A percentile compares a stretch with the other conserved stretches of the same genome.
phyloP scores from a whole-genome alignment of 2,888 invertebrate genomes.

The Rotaria macrura region DNA sequence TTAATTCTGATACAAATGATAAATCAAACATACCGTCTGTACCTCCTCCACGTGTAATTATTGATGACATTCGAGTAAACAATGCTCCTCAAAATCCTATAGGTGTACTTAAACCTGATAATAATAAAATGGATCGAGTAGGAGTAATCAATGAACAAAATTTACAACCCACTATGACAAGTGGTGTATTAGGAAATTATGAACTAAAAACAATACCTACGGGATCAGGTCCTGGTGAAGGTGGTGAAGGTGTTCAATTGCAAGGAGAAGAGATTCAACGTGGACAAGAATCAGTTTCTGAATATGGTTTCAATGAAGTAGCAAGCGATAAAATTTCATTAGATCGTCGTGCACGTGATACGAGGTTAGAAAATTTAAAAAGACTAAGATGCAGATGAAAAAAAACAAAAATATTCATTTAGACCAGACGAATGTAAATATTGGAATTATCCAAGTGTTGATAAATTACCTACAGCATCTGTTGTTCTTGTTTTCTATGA shows the following conservation, averaged over 20 bases:
- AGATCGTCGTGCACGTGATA: slow-evolving; percentile 78
- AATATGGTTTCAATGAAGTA: slow-evolving; percentile 95
- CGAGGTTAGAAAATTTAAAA: no score
- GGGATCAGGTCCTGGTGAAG: slow-evolving; percentile 39
- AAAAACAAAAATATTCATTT: no score
- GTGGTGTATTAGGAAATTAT: slow-evolving; percentile 60
- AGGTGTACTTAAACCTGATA: background rate
- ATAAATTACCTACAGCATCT: slow-evolving; percentile 70
- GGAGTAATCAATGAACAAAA: background rate
- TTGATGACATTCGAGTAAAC: background rate
- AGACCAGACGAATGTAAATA: slow-evolving; percentile 77
- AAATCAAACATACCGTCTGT: background rate
- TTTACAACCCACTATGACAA: slow-evolving; percentile 41
- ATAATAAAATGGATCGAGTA: background rate
- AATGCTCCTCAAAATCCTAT: background rate
- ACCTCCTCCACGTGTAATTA: background rate
- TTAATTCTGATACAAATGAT: background rate
- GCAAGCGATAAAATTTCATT: slow-evolving; percentile 89
- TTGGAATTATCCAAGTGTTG: slow-evolving; percentile 67
- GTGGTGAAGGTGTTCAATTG: slow-evolving; percentile 63
- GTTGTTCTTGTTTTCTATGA: slow-evolving; percentile 91
- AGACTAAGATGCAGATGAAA: no score
- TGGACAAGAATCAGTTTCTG: slow-evolving; percentile 73
- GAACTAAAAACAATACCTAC: slow-evolving; percentile 58
- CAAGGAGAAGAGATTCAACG: slow-evolving; percentile 69